These are phyloP conservation scores for Apotomis capreana DNA, from an alignment of 2,888 invertebrate genomes.

Conservation along the genomic window DNA sequence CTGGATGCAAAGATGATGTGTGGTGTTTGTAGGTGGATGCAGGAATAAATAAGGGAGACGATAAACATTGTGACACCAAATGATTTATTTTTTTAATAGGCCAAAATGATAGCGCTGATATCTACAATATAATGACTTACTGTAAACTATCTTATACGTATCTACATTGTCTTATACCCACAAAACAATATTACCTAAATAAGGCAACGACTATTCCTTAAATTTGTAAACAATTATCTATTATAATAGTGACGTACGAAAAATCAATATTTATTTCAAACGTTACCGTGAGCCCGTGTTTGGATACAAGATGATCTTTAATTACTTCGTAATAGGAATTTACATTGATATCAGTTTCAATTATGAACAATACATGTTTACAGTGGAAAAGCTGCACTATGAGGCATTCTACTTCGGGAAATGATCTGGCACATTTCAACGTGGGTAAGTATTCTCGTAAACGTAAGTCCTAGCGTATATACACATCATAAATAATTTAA, in stretches of 20 bases:
- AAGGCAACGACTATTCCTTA: conserved; percentile 83
- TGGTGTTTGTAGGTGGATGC: neutral
- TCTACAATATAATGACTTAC: conserved; percentile 82
- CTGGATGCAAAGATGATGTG: too few species aligned
- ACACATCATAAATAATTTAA: conserved; percentile 39
- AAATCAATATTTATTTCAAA: conserved; percentile 56
- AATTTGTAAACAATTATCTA: conserved; percentile 68
- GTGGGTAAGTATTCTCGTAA: conserved; percentile 30
- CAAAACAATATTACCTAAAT: conserved; percentile 82
- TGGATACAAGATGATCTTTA: conserved; percentile 53
- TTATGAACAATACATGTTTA: conserved; percentile 32
- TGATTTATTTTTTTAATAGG: conserved; percentile 82
- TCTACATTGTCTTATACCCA: conserved; percentile 81
- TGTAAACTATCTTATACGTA: conserved; percentile 72
- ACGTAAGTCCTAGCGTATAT: conserved; percentile 36
- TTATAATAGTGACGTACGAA: conserved; percentile 58
- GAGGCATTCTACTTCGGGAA: conserved; percentile 18
- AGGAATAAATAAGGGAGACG: conserved; percentile 40
- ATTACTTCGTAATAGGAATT: conserved; percentile 55
- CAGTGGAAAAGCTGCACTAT: conserved; percentile 42
- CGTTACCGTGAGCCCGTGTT: conserved; percentile 59
- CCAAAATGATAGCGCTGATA: conserved; percentile 81
- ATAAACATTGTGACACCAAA: conserved; percentile 77
- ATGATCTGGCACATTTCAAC: conserved; percentile 25
- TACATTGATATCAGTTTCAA: conserved; percentile 55